These are phyloP conservation scores for Eupsittula cactorum DNA, from an alignment of 2,113 vertebrate genomes.

Conservation along the genomic window DNA sequence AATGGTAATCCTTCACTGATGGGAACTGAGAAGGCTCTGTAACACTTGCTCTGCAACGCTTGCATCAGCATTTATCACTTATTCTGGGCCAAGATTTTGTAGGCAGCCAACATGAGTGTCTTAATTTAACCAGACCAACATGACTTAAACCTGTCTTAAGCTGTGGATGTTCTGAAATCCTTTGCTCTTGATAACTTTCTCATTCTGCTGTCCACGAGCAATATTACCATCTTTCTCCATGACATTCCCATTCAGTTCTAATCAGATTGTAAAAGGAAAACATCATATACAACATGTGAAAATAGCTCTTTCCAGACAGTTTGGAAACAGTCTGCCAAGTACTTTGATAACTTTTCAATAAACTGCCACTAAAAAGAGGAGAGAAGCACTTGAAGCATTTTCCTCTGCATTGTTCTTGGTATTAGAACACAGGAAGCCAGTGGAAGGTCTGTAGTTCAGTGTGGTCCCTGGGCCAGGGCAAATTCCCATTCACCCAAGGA, in stretches of 20 bases:
- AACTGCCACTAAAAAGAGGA: neutral
- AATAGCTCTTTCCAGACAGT: neutral
- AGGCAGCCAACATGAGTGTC: neutral
- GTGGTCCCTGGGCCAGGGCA: no score
- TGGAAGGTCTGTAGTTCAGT: neutral
- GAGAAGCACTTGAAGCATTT: neutral
- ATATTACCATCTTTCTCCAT: neutral
- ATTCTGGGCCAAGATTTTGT: neutral
- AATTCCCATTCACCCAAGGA: neutral
- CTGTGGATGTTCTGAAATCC: neutral
- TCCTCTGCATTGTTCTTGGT: neutral
- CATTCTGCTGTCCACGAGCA: neutral
- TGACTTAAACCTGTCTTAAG: neutral
- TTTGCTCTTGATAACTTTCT: neutral
- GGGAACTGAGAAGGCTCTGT: neutral
- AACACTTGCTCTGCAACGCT: neutral
- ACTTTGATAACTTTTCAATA: neutral
- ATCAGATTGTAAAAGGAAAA: neutral
- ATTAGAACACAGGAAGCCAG: neutral
- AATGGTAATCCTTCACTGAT: neutral
- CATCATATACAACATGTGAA: neutral
- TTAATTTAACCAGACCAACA: neutral
- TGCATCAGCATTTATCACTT: neutral
- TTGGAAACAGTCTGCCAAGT: neutral
- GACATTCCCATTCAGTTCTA: neutral